Evolutionary conservation across 1,140 invertebrate genomes (phyloP).

Genomic region (Orius laevigatus): DNA sequence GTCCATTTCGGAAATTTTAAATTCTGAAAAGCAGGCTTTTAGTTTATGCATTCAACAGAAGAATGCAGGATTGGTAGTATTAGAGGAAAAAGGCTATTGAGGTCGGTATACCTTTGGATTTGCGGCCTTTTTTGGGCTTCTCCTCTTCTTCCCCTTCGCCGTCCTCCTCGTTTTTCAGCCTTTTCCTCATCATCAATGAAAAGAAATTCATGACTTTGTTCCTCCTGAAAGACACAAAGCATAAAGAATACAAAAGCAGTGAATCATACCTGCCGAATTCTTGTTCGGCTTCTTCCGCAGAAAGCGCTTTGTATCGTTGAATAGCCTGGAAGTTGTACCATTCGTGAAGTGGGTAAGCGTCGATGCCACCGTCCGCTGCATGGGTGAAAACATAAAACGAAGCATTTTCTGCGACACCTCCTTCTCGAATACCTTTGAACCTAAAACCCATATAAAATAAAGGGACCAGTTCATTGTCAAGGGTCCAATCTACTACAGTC

Average conservation of each 20-base stretch:
- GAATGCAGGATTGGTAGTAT: no score
- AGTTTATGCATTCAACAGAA: no score
- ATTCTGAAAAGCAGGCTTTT: constrained; percentile 29
- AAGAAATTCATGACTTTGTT: constrained; percentile 93
- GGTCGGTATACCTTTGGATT: constrained; percentile 33
- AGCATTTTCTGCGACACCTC: constrained; percentile 85
- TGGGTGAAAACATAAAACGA: constrained; percentile 95
- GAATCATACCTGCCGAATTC: constrained; percentile 59
- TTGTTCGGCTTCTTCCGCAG: constrained; percentile 91
- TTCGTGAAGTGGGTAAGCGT: constrained; percentile 86
- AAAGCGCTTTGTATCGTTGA: constrained; percentile 79
- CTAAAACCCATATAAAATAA: constrained; percentile 27
- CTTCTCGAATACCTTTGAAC: constrained; percentile 75
- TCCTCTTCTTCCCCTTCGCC: constrained; percentile 53
- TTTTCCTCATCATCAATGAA: constrained; percentile 78
- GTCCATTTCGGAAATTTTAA: constrained; percentile 87
- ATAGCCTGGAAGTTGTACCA: constrained; percentile 88
- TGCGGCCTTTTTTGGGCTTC: constrained; percentile 38
- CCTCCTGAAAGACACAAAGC: constrained; percentile 36
- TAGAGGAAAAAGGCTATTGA: no score
- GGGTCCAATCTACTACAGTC: no score
- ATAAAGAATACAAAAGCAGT: constrained; percentile 5
- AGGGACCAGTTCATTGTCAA: no score
- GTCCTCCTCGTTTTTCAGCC: constrained; percentile 65
- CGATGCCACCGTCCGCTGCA: constrained; percentile 81